Base-by-base conservation (phyloP, 92 coral and sea anemone species). In the Siderastrea siderea region DNA sequence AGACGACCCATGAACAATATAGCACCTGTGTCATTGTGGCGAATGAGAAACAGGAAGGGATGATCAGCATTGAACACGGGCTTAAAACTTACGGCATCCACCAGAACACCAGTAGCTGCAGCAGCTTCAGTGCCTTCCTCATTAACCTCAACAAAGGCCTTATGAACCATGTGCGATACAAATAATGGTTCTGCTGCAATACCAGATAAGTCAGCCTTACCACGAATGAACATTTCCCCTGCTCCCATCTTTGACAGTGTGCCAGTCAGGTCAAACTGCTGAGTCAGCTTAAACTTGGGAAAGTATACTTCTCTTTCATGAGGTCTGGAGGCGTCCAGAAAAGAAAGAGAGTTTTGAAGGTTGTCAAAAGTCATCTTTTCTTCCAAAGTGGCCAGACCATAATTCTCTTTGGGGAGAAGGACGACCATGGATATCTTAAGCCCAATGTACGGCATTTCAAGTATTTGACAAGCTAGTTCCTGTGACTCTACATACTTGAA, bases 91-190 rank as follows among this genome's bases (percentile, higher is more conserved):
- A 91, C 74, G 8, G 77, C 3, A 4, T 57, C 65, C 14, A 86
- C 73, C 14, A 84, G 86, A 46, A 95, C 66, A 45, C 66, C 95
- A 75, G 95, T 93, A 7, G 95, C 98, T 1, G 95, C 98, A 0
- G 96, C 96, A 10, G 98, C 96, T 48, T 87, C 95, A 0, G 96
- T 93, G 6, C 98, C 98, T 86, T 95, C 96, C 80, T 95, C 98
- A 65, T 91, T 91, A 48, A 93, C 98, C 80, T 95, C 96, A 5
- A 93, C 95, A 72, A 95, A 88, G 15, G 98, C 96, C 67, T 95
- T 95, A 82, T 95, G 98, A 7, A 93, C 96, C 46, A 93, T 95
- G 64, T 88, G 89, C 1, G 98, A 95, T 10, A 95, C 96, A 58
- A 52, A 87, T 88, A 95, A 74, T 48, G 80, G 83, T 17, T 82